A percentile compares a stretch with the other conserved stretches of the same genome.
Conservation (phyloP, 1,140 invertebrate genomes). For the Brachionus calyciflorus region DNA sequence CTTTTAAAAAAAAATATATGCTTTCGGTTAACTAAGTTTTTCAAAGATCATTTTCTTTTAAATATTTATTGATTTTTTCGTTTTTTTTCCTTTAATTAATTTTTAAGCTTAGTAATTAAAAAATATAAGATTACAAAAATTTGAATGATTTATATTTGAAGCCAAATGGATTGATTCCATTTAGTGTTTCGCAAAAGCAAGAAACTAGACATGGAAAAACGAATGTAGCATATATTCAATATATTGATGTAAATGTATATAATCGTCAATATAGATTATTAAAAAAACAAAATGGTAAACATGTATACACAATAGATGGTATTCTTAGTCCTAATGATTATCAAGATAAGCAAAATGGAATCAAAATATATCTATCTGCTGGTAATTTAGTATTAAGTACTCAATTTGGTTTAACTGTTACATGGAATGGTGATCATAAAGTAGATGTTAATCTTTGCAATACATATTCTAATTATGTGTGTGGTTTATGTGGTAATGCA, state of each 20-base stretch:
- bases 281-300: background rate
- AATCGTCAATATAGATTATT: constrained; percentile 7
- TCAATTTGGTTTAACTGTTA: constrained; percentile 28
- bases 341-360: background rate
- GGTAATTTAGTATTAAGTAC: constrained; percentile 25
- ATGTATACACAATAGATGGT: constrained; percentile 2
- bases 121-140: too few species aligned
- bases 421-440: constrained; percentile 19
- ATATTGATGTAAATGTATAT: constrained; percentile 28
- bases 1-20: too few species aligned
- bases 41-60: too few species aligned
- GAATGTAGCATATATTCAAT: background rate
- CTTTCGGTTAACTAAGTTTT: too few species aligned
- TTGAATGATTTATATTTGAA: background rate
- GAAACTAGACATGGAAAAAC: constrained; percentile 13
- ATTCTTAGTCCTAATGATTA: background rate
- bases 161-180: constrained; percentile 25
- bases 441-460: constrained; percentile 17
- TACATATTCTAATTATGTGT: constrained; percentile 19
- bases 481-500: constrained; percentile 40
- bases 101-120: background rate
- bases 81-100: too few species aligned
- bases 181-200: constrained; percentile 34
- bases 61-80: too few species aligned
- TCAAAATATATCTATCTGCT: background rate